A percentile compares a stretch with the other conserved stretches of the same genome.
Evolutionary conservation across 1,140 invertebrate genomes (phyloP).

Genomic region (Hyphantria cunea): DNA sequence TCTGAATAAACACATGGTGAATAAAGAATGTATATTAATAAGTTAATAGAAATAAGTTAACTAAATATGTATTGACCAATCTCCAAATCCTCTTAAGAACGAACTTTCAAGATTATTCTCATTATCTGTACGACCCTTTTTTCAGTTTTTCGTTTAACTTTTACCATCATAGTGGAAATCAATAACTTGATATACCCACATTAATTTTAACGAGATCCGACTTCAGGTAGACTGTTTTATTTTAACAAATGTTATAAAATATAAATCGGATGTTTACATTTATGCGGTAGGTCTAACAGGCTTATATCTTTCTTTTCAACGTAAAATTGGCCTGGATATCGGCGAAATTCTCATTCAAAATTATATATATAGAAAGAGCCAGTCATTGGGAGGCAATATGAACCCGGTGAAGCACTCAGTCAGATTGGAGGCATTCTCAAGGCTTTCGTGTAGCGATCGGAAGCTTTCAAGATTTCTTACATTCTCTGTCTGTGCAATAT

Average conservation of each 20-base stretch:
- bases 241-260: constrained; percentile 12
- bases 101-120: no score
- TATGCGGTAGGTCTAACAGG: constrained; percentile 14
- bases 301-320: constrained; percentile 12
- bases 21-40: no score
- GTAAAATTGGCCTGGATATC: not conserved
- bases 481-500: constrained; percentile 44
- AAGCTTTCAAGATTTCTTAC: constrained; percentile 54
- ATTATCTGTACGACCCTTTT: no score
- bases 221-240: constrained; percentile 1
- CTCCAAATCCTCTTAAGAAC: no score
- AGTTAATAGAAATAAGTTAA: no score
- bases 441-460: constrained; percentile 46
- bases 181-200: no score
- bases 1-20: no score
- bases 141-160: no score
- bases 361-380: constrained; percentile 27
- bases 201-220: constrained; percentile 4
- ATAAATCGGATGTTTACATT: constrained; percentile 6
- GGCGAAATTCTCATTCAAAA: constrained; percentile 23
- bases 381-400: constrained; percentile 31
- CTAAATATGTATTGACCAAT: no score
- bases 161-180: no score
- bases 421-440: constrained; percentile 44
- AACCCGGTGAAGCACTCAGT: constrained; percentile 29